Base-by-base conservation (phyloP, 2,797 vertebrate genomes). In the Natrix natrix region DNA sequence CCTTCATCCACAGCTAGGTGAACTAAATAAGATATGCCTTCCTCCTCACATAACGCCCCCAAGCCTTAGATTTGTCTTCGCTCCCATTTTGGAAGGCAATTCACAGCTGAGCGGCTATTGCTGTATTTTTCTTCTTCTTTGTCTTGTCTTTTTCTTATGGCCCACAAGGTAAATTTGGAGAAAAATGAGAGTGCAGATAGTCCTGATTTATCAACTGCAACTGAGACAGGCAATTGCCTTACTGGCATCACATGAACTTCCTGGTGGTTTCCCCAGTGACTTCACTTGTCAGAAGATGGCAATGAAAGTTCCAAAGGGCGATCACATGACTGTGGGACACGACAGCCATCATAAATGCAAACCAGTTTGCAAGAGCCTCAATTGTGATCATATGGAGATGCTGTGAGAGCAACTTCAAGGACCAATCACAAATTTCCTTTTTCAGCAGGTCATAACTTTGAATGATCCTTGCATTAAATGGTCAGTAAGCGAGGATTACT, bases 241-340 rank as follows among this genome's bases (percentile, higher is more conserved):
- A 12, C 14, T 32, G 16, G 8, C 3, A 78, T 43, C 17, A 78
- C 1, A 78, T 78, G 37, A 78, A 22, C 3, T 43, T 43, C 32
- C 37, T 43, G 17, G 32, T 22, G 74, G 37, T 43, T 43, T 78
- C 20, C 17, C 74, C 37, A 22, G 22, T 78, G 37, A 43, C 74
- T 43, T 78, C 37, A 17, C 32, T 43, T 78, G 37, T 78, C 74
- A 22, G 20, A 78, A 74, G 16, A 16, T 20, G 16, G 7, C 69
- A 37, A 22, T 78, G 74, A 11, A 43, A 37, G 37, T 43, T 43
- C 16, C 17, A 78, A 78, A 78, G 37, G 74, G 10, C 3, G 1
- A 43, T 78, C 37, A 78, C 20, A 78, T 43, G 74, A 78, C 37
- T 1, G 2, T 0, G 0, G 37, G 37, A 43, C 0, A 0, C 3